These are phyloP conservation scores for Acutogordius australiensis DNA, from an alignment of 2,888 invertebrate species.

Conservation along the genomic window DNA sequence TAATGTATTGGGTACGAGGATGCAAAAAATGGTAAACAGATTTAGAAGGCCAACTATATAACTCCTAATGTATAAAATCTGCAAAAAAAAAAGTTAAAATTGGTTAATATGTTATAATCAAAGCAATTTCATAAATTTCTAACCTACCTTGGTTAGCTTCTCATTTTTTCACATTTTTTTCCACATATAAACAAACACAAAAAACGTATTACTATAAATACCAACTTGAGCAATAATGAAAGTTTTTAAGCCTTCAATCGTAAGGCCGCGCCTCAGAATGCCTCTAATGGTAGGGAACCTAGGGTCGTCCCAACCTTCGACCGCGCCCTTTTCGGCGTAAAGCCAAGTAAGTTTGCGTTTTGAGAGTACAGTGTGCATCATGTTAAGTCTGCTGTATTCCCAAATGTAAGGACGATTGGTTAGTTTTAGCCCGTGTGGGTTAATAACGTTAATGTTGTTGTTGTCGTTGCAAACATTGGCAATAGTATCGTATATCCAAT, in stretches of 20 bases:
- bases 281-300: constrained; percentile 92
- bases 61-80: too few relatives aligned
- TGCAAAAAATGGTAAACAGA: too few relatives aligned
- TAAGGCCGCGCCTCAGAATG: constrained; percentile 73
- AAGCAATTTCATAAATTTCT: too few relatives aligned
- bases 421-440: constrained; percentile 40
- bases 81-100: too few relatives aligned
- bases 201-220: too few relatives aligned
- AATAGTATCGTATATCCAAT: constrained; percentile 35
- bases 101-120: too few relatives aligned
- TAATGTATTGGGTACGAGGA: too few relatives aligned
- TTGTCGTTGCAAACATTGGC: background rate
- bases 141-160: too few relatives aligned
- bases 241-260: constrained; percentile 74
- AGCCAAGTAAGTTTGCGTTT: constrained; percentile 94
- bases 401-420: constrained; percentile 60
- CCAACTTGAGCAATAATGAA: constrained; percentile 58
- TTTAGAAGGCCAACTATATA: too few relatives aligned
- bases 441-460: background rate
- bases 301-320: constrained; percentile 97
- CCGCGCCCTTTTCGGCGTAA: constrained; percentile 51
- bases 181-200: too few relatives aligned
- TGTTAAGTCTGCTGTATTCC: constrained; percentile 78
- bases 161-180: too few relatives aligned
- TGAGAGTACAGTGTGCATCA: constrained; percentile 88